These are phyloP conservation scores for Catharus ustulatus DNA, from an alignment of 2,797 vertebrate genomes.

Conservation along the genomic window DNA sequence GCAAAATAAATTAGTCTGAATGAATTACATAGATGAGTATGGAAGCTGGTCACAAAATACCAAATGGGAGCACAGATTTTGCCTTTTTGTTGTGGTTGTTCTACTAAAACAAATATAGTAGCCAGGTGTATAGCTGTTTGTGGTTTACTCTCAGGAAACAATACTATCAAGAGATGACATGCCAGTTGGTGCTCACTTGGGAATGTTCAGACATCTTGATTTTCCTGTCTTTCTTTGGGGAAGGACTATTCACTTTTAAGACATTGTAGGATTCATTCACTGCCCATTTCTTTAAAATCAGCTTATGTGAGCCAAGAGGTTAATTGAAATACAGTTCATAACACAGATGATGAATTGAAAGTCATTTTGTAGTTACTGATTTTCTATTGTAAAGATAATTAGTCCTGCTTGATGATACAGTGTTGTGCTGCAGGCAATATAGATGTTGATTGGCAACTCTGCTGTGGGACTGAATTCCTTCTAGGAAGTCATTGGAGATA, in stretches of 20 bases:
- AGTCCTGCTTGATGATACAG: neutral
- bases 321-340: slow-evolving; percentile 10
- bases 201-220: neutral
- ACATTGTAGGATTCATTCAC: neutral
- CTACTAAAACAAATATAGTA: neutral
- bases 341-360: neutral
- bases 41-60: neutral
- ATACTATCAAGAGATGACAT: neutral
- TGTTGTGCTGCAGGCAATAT: neutral
- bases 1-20: neutral
- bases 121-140: neutral
- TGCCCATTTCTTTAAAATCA: neutral
- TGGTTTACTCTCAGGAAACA: neutral
- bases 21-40: fast-evolving
- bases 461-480: neutral
- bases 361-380: neutral
- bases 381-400: slow-evolving; percentile 20
- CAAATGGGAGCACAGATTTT: neutral
- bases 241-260: neutral
- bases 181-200: neutral
- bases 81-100: neutral
- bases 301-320: neutral
- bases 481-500: neutral
- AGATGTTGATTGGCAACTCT: neutral
- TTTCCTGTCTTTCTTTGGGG: neutral